Evolutionary conservation across 2,113 vertebrate species (phyloP).

Genomic region (Gobiocypris rarus): DNA sequence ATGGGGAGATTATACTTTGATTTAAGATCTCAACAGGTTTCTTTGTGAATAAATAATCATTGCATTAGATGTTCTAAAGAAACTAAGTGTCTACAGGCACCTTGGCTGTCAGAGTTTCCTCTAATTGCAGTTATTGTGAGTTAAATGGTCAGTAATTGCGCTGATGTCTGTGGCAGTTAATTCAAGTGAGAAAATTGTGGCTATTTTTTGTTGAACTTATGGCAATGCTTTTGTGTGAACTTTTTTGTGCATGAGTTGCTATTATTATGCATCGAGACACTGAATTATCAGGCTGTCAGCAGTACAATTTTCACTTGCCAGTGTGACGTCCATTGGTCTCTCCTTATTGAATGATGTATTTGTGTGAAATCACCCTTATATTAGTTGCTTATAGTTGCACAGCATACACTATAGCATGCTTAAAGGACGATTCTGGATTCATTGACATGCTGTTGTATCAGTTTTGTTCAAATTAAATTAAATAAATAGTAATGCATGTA

Average conservation of each 20-base stretch:
- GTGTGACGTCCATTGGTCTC: background rate
- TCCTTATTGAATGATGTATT: background rate
- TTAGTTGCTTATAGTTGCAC: background rate
- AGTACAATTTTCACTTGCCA: slow-evolving; percentile 10
- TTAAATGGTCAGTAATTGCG: slow-evolving; percentile 47
- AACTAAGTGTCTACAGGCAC: slow-evolving; percentile 33
- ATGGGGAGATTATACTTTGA: slow-evolving; percentile 33
- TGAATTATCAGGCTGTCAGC: slow-evolving; percentile 11
- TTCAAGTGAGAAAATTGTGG: slow-evolving; percentile 32
- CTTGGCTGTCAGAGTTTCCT: slow-evolving; percentile 35
- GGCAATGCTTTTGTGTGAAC: slow-evolving; percentile 20
- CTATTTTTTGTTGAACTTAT: slow-evolving; percentile 27
- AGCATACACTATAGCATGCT: background rate
- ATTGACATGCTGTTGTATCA: background rate
- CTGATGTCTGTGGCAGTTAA: slow-evolving; percentile 6
- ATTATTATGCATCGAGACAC: background rate
- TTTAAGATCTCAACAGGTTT: background rate
- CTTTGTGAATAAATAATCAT: slow-evolving; percentile 29
- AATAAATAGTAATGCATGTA: no score
- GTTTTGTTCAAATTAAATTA: no score
- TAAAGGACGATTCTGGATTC: background rate
- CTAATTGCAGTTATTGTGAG: slow-evolving; percentile 47
- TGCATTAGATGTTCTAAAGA: slow-evolving; percentile 28
- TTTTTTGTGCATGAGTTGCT: background rate
- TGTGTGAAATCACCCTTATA: slow-evolving; percentile 4